Evolutionary conservation across 1,140 invertebrate genomes (phyloP).

Genomic region (Brachionus koreanus): DNA sequence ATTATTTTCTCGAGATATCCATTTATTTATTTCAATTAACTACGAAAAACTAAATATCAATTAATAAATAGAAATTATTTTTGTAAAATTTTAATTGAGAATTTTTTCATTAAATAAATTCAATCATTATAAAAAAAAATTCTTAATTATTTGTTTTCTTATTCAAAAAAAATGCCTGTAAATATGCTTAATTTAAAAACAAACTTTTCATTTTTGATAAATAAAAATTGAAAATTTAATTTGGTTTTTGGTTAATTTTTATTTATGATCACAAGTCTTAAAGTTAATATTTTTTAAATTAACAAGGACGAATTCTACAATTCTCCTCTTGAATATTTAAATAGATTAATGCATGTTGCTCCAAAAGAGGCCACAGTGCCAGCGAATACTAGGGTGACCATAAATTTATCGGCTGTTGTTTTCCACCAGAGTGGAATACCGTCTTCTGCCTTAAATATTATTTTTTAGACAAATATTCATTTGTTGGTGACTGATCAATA

Average conservation of each 20-base stretch:
- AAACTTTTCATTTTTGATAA: neutral
- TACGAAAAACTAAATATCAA: neutral
- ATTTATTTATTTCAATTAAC: neutral
- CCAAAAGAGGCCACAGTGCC: neutral
- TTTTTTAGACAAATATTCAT: neutral
- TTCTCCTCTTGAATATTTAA: slow-evolving; percentile 35
- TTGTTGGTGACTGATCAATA: neutral
- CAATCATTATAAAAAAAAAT: neutral
- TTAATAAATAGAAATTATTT: neutral
- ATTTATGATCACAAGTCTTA: neutral
- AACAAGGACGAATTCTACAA: neutral
- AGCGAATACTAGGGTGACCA: slow-evolving; percentile 15
- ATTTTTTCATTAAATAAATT: neutral
- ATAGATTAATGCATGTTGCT: neutral
- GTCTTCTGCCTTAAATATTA: neutral
- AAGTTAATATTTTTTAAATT: neutral
- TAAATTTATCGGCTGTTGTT: slow-evolving; percentile 25
- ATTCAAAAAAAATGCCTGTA: too few species aligned
- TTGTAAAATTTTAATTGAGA: neutral
- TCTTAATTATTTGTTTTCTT: neutral
- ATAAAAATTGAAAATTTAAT: neutral
- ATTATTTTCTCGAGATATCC: slow-evolving; percentile 8
- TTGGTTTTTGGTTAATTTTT: neutral
- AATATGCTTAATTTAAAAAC: too few species aligned
- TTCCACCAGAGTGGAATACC: slow-evolving; percentile 32